Evolutionary conservation across 30 jellyfish, hydroid and myxozoan species (phyloP).

Genomic region (Mastigias papua): DNA sequence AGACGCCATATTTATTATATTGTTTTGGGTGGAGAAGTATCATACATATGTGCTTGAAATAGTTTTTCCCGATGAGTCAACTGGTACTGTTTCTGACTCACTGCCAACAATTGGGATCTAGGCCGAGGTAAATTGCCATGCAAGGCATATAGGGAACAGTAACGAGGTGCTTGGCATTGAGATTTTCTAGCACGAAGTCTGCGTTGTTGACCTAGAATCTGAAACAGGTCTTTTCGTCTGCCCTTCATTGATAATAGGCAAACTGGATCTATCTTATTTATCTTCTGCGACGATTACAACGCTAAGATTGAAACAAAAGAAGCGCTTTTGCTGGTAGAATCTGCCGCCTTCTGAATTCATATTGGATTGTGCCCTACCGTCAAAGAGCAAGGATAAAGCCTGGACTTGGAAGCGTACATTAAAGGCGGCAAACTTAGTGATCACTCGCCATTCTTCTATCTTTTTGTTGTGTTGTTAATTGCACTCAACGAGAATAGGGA

Average conservation of each 20-base stretch:
- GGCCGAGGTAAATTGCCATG: not conserved
- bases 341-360: constrained; percentile 62
- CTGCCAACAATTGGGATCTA: not conserved
- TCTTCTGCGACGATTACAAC: constrained; percentile 36
- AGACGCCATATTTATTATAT: too few species aligned
- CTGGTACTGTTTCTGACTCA: not conserved
- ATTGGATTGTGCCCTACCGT: constrained; percentile 51
- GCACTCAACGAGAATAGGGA: too few species aligned
- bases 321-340: constrained; percentile 32
- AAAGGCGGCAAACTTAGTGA: not conserved
- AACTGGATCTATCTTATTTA: constrained; percentile 59
- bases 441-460: not conserved
- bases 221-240: constrained; percentile 38
- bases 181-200: not conserved
- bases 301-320: constrained; percentile 44
- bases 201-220: constrained; percentile 23
- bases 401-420: constrained; percentile 20
- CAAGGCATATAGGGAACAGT: not conserved
- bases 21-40: too few species aligned
- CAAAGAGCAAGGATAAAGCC: constrained; percentile 22
- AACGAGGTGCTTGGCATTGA: not conserved
- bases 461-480: too few species aligned
- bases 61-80: too few species aligned
- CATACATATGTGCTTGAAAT: too few species aligned
- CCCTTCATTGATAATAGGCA: constrained; percentile 38